Percentiles rank a stretch among this genome's conserved stretches.
Evolutionary conservation across 2,113 vertebrate species (phyloP).

Genomic region (Clarias gariepinus): DNA sequence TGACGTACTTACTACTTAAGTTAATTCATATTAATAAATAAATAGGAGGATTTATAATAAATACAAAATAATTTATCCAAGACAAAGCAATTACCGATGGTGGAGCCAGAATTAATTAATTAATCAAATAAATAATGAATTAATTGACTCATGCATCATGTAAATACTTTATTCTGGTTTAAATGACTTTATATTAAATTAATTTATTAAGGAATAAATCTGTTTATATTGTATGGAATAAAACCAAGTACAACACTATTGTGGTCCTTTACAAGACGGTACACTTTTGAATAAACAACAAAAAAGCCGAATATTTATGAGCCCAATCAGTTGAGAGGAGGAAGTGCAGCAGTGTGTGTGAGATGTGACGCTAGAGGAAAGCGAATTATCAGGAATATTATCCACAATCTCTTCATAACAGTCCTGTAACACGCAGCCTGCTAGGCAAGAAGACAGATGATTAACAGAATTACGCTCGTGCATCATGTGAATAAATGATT

Average conservation of each 20-base stretch:
- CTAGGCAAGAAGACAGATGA: constrained; percentile 10
- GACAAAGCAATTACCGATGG: no score
- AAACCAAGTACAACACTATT: neutral
- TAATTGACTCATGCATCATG: no score
- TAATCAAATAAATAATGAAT: no score
- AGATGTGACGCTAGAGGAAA: neutral
- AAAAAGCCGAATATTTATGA: neutral
- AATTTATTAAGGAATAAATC: neutral
- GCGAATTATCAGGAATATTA: neutral
- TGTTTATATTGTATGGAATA: neutral
- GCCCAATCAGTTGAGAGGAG: neutral
- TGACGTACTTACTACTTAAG: neutral
- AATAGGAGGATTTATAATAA: no score
- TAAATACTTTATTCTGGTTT: neutral
- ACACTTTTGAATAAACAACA: neutral
- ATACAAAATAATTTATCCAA: no score
- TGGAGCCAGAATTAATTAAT: no score
- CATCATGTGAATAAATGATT: neutral
- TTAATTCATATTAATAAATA: no score
- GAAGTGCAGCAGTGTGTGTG: neutral
- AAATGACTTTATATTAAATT: neutral
- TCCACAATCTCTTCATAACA: neutral
- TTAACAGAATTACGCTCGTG: constrained; percentile 37
- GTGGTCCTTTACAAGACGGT: neutral
- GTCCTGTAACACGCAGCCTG: constrained; percentile 4